Base-by-base conservation (phyloP, 2,113 vertebrate genomes). In the Sturnus vulgaris region DNA sequence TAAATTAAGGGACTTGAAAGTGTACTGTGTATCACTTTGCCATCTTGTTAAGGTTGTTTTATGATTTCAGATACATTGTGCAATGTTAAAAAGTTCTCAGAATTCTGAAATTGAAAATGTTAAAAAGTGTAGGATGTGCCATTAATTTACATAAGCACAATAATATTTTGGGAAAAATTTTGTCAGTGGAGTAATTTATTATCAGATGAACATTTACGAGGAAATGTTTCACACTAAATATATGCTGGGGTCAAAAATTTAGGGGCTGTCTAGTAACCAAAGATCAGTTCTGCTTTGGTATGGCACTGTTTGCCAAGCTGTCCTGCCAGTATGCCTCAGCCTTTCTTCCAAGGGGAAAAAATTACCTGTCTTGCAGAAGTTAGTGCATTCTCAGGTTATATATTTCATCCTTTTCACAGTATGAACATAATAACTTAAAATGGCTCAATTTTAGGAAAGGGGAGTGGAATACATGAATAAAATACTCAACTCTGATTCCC, bases 401-500 rank as follows among this genome's bases (percentile, higher is more conserved):
- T 56, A 22, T 81, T 40, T 81, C 35, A 27, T 66, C 27, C 9
- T 83, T 31, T 80, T 85, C 16, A 18, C 15, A 31, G 17, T 55
- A 39, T 81, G 68, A 83, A 91, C 3, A 5, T 39, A 85, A 25
- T n/a, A 70, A 93, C 10, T 37, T 20, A 61, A 79, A 79, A 75
- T 70, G 17, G 47, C n/a, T 93, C 40, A 11, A 53, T 91, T 93
- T 75, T 96, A 99, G 98, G 94, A 86, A 86, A 98, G 95, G 92
- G 98, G 98, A 93, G 95, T 98, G 76, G 94, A 98, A 56, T 98
- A 97, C 80, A 98, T 98, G 98, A 97, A 94, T 92, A 97, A 90
- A 97, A 98, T 98, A 69, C 35, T 98, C 33, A 72, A 93, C 35
- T 98, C 97, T 37, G 63, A 97, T 56, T 97, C 92, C 50, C 96